Percentiles rank a stretch among this genome's conserved stretches.
Evolutionary conservation across 2,888 invertebrate species (phyloP).

Genomic region (Palloptera scutellata): DNA sequence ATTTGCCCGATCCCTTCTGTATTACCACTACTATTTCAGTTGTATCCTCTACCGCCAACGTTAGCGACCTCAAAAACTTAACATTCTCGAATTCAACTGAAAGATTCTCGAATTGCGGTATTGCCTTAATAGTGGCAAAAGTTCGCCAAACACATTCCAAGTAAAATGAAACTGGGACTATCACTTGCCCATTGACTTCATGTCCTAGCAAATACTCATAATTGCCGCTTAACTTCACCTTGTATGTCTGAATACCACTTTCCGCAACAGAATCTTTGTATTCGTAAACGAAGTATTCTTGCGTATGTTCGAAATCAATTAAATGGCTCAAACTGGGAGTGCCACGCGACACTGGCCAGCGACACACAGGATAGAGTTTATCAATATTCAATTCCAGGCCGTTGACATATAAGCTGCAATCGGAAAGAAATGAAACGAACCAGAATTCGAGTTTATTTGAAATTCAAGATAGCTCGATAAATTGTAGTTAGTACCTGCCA

Average conservation of each 20-base stretch:
- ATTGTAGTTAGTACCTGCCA: conserved; percentile 59
- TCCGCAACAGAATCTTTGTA: conserved; percentile 75
- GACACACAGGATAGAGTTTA: conserved; percentile 76
- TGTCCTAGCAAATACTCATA: conserved; percentile 79
- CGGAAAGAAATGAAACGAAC: neutral
- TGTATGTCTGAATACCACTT: conserved; percentile 72
- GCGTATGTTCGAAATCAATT: conserved; percentile 84
- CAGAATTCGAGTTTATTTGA: no score
- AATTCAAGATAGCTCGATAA: neutral
- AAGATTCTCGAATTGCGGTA: conserved; percentile 71
- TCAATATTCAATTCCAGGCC: conserved; percentile 79
- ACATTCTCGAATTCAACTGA: conserved; percentile 84
- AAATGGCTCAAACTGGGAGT: conserved; percentile 84
- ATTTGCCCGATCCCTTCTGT: conserved; percentile 70
- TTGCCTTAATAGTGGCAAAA: conserved; percentile 73
- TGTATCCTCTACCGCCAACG: conserved; percentile 72
- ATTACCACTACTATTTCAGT: conserved; percentile 68
- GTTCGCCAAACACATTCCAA: conserved; percentile 79
- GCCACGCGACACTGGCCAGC: conserved; percentile 83
- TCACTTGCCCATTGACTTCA: conserved; percentile 79
- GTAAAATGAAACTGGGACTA: conserved; percentile 82
- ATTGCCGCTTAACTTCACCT: conserved; percentile 71
- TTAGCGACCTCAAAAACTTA: conserved; percentile 82
- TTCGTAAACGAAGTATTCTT: conserved; percentile 76
- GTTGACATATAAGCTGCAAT: conserved; percentile 74